Evolutionary conservation across 1,140 invertebrate genomes (phyloP).

Genomic region (Zaprionus ghesquierei): DNA sequence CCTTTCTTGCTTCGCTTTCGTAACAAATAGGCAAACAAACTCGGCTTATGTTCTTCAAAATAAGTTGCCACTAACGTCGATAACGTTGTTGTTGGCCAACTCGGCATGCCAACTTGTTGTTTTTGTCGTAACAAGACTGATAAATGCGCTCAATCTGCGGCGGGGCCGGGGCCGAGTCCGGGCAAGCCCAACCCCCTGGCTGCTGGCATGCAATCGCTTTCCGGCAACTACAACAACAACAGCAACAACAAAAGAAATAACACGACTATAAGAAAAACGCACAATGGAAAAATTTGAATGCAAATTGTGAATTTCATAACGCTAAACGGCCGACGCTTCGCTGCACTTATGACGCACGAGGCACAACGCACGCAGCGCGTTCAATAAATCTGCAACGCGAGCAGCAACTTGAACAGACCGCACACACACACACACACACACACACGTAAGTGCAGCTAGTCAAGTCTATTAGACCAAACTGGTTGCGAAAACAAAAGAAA

Average conservation of each 20-base stretch:
- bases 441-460: not conserved
- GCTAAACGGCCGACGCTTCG: not conserved
- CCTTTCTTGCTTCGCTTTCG: constrained; percentile 15
- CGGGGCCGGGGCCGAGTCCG: too few species aligned
- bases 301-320: constrained; percentile 32
- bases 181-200: not conserved
- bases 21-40: not conserved
- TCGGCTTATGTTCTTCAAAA: constrained; percentile 36
- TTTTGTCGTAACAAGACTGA: constrained; percentile 53
- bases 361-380: constrained; percentile 29
- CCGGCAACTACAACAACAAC: constrained; percentile 11
- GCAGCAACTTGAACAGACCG: not conserved
- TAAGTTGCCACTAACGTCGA: not conserved
- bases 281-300: constrained; percentile 51
- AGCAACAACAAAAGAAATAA: not conserved
- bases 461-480: not conserved
- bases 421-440: not conserved
- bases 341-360: constrained; percentile 8
- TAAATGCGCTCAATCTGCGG: constrained; percentile 2
- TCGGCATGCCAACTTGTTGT: constrained; percentile 6
- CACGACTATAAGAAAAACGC: not conserved
- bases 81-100: not conserved
- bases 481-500: not conserved
- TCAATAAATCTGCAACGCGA: constrained; percentile 30
- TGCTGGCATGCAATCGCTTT: constrained; percentile 53